Conservation (phyloP, 2,113 vertebrate genomes). For the Numida meleagris region DNA sequence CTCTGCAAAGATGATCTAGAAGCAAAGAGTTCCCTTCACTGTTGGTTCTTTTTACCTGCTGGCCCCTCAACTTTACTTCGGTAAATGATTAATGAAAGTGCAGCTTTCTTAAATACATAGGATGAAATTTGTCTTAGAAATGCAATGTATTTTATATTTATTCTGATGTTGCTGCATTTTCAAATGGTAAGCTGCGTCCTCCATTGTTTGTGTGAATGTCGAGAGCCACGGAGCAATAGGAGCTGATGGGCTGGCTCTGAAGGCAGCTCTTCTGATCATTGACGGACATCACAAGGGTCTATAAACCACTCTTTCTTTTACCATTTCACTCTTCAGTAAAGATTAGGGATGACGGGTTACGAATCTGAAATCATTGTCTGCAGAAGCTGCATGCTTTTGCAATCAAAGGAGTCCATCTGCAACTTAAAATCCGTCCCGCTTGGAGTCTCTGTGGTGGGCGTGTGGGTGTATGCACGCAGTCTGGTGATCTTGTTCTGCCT, state of each 20-base stretch:
- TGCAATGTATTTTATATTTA: background rate
- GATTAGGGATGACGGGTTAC: background rate
- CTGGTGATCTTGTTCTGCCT: background rate
- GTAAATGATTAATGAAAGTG: background rate
- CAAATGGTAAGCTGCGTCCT: background rate
- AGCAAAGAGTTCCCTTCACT: background rate
- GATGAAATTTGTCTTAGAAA: background rate
- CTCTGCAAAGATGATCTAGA: background rate
- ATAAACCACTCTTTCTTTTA: background rate
- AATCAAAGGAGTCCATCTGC: background rate
- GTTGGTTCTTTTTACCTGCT: background rate
- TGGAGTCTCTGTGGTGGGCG: background rate
- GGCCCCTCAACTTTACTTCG: background rate
- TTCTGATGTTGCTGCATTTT: background rate
- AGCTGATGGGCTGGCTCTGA: background rate
- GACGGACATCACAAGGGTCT: background rate
- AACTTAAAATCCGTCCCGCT: accelerated
- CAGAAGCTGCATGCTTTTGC: accelerated
- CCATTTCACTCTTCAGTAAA: background rate
- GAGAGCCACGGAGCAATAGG: background rate
- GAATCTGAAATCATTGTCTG: background rate
- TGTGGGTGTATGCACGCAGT: accelerated
- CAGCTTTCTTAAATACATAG: background rate
- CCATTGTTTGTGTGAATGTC: background rate
- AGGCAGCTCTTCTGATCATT: background rate